Conservation (phyloP, 2,888 invertebrate species). For the Callyntrura sp. region DNA sequence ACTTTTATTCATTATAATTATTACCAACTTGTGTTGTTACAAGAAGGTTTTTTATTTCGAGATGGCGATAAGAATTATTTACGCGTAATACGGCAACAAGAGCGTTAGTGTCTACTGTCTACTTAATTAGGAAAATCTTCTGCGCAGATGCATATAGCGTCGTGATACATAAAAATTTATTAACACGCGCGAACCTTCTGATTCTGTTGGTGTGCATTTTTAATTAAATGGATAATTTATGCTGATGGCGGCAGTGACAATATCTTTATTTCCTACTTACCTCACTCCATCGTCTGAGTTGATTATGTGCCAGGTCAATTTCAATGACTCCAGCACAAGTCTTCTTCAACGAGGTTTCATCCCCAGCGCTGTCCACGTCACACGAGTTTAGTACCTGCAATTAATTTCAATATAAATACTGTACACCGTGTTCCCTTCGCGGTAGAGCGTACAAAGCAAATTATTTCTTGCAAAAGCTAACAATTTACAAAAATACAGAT, state of each 20-base stretch:
- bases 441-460: not conserved
- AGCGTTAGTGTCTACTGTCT: no score
- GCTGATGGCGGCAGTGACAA: no score
- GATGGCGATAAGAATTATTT: no score
- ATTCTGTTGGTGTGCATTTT: not conserved
- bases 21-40: no score
- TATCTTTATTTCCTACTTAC: constrained; percentile 86
- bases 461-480: not conserved
- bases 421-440: no score
- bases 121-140: no score
- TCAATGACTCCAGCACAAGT: constrained; percentile 97
- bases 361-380: constrained; percentile 95
- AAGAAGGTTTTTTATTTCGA: not conserved
- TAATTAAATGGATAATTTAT: not conserved
- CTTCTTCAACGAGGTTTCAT: constrained; percentile 91
- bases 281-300: constrained; percentile 94
- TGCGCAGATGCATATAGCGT: no score
- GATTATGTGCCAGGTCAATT: constrained; percentile 97
- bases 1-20: no score
- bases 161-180: not conserved
- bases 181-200: no score
- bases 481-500: not conserved
- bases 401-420: no score
- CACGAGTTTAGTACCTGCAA: constrained; percentile 95
- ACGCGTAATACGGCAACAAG: no score